phyloP scores from a whole-genome alignment of 2,888 invertebrate species.

The Callyntrura sp. region DNA sequence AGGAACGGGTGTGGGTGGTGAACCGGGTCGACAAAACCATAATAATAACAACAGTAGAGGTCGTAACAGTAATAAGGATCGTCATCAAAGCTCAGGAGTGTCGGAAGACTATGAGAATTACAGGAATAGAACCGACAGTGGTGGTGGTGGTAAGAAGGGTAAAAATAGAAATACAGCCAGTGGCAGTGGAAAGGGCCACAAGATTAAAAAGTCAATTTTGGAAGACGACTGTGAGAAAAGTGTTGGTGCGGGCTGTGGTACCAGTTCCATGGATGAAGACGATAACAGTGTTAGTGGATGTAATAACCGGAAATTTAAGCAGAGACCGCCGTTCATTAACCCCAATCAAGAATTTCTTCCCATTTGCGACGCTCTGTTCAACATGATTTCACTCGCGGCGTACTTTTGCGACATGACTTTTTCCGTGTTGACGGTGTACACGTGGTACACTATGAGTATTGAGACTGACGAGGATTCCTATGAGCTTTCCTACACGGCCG shows the following conservation, averaged over 20 bases:
- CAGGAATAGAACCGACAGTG: slow-evolving; percentile 13
- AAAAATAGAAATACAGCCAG: slow-evolving; percentile 47
- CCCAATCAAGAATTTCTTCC: slow-evolving; percentile 91
- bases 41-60: slow-evolving; percentile 59
- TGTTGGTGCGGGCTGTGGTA: slow-evolving; percentile 8
- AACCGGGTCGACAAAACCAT: background rate
- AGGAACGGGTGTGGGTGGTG: slow-evolving; percentile 33
- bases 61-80: slow-evolving; percentile 67
- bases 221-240: slow-evolving; percentile 66
- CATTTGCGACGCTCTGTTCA: slow-evolving; percentile 95
- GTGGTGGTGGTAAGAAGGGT: background rate
- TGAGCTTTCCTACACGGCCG: slow-evolving; percentile 49
- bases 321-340: slow-evolving; percentile 69
- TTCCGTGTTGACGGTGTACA: slow-evolving; percentile 94
- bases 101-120: slow-evolving; percentile 66
- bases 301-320: slow-evolving; percentile 61
- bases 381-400: slow-evolving; percentile 94
- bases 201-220: slow-evolving; percentile 72
- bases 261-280: slow-evolving; percentile 21
- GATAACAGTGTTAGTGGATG: slow-evolving; percentile 6
- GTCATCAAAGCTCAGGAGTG: slow-evolving; percentile 39
- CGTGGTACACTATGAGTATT: slow-evolving; percentile 89
- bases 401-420: slow-evolving; percentile 97
- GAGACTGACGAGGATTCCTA: slow-evolving; percentile 64
- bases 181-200: slow-evolving; percentile 41